A percentile compares a stretch with the other conserved stretches of the same genome.
Conservation (phyloP, 2,797 vertebrate species). For the Acrossocheilus fasciatus region DNA sequence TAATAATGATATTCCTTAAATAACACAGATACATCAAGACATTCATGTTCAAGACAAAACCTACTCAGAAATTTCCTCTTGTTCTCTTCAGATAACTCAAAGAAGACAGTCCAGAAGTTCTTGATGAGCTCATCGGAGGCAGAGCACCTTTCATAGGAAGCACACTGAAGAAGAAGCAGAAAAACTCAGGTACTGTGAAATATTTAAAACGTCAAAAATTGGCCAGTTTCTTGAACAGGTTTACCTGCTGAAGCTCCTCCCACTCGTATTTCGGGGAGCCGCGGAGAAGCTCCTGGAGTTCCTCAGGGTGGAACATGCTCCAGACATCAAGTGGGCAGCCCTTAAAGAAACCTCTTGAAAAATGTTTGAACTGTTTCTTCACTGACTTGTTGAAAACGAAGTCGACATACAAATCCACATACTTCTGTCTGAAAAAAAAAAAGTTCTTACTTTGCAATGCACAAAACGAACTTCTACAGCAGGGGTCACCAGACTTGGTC, state of each 20-base stretch:
- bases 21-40: no score
- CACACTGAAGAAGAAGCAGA: constrained; percentile 62
- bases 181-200: background rate
- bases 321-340: constrained; percentile 35
- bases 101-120: constrained; percentile 79
- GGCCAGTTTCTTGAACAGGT: background rate
- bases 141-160: background rate
- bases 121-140: constrained; percentile 67
- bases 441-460: no score
- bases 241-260: constrained; percentile 73
- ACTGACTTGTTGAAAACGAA: constrained; percentile 70
- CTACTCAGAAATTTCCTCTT: constrained; percentile 78
- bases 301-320: constrained; percentile 70
- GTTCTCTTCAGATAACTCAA: constrained; percentile 69
- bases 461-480: no score
- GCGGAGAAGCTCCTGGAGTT: constrained; percentile 68
- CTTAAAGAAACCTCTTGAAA: constrained; percentile 41
- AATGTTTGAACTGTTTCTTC: constrained; percentile 42
- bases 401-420: constrained; percentile 74
- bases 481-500: no score
- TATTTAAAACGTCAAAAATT: background rate
- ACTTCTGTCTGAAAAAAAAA: constrained; percentile 72
- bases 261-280: constrained; percentile 67
- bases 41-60: background rate
- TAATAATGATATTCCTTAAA: background rate